These are phyloP conservation scores for Scartelaos histophorus DNA, from an alignment of 2,113 vertebrate genomes.

Conservation along the genomic window DNA sequence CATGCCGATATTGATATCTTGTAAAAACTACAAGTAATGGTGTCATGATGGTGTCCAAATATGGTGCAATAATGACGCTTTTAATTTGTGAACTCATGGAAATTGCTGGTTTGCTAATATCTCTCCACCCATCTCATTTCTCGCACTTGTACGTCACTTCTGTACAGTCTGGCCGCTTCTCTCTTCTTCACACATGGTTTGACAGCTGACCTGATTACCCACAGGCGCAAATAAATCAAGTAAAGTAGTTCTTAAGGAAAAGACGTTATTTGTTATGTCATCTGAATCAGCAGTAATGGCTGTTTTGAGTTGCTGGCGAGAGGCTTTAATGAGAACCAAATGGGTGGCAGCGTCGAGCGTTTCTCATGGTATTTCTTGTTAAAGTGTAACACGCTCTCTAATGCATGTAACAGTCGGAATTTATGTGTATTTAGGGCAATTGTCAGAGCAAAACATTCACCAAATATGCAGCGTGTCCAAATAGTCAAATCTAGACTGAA, in stretches of 20 bases:
- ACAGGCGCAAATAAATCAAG: constrained; percentile 28
- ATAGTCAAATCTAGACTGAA: constrained; percentile 38
- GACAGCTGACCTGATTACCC: constrained; percentile 58
- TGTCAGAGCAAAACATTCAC: constrained; percentile 51
- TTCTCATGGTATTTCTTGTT: constrained; percentile 32
- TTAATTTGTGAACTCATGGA: constrained; percentile 13
- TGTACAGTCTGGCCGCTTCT: constrained; percentile 19
- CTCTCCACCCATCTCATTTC: constrained; percentile 6
- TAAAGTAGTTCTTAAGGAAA: not conserved
- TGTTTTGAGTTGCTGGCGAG: constrained; percentile 13
- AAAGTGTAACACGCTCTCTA: constrained; percentile 41
- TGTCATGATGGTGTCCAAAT: not conserved
- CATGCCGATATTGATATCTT: not conserved
- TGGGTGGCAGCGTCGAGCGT: constrained; percentile 14
- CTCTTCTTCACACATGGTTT: constrained; percentile 49
- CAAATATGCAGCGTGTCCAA: constrained; percentile 44
- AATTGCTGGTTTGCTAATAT: constrained; percentile 12
- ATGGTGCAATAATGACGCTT: constrained; percentile 24
- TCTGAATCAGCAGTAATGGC: not conserved
- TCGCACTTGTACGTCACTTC: constrained; percentile 5
- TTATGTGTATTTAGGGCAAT: constrained; percentile 61
- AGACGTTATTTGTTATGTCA: not conserved
- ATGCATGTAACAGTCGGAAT: constrained; percentile 32
- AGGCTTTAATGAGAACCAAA: constrained; percentile 10
- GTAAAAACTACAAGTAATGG: constrained; percentile 1